These are phyloP conservation scores for Platalea minor DNA, from an alignment of 2,797 vertebrate genomes.

Conservation along the genomic window DNA sequence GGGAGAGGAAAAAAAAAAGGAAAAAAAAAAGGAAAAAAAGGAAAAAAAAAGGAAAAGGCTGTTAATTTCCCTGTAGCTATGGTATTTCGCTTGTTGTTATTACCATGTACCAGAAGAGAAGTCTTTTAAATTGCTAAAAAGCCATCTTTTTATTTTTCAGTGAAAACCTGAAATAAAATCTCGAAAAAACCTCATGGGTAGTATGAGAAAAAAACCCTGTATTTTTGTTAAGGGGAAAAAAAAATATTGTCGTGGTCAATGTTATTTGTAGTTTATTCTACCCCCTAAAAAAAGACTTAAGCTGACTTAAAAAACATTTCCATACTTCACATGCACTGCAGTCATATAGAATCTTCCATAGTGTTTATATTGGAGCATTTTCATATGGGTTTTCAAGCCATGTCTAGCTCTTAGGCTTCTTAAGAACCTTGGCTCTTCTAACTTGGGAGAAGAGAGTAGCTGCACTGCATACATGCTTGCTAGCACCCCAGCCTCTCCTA, in stretches of 20 bases:
- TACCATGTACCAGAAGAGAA: background rate
- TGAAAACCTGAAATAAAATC: background rate
- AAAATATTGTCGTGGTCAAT: rapidly evolving
- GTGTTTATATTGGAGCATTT: background rate
- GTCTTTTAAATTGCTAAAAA: background rate
- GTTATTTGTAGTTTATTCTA: background rate
- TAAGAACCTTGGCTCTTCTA: background rate
- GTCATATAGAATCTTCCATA: background rate
- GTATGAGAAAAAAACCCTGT: rapidly evolving
- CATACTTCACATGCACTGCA: background rate
- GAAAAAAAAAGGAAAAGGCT: background rate
- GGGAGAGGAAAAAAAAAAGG: too few relatives aligned
- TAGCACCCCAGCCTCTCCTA: background rate
- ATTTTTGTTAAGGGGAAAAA: background rate
- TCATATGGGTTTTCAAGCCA: background rate
- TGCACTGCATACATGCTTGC: background rate
- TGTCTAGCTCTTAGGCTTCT: background rate
- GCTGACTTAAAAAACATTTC: background rate
- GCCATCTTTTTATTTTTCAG: background rate
- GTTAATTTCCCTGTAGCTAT: background rate
- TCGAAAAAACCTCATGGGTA: background rate
- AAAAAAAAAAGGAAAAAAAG: background rate
- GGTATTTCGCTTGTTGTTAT: background rate
- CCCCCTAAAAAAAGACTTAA: background rate
- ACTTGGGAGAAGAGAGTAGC: background rate